phyloP scores from a whole-genome alignment of 2,113 vertebrate species.

The Eulacestoma nigropectus region DNA sequence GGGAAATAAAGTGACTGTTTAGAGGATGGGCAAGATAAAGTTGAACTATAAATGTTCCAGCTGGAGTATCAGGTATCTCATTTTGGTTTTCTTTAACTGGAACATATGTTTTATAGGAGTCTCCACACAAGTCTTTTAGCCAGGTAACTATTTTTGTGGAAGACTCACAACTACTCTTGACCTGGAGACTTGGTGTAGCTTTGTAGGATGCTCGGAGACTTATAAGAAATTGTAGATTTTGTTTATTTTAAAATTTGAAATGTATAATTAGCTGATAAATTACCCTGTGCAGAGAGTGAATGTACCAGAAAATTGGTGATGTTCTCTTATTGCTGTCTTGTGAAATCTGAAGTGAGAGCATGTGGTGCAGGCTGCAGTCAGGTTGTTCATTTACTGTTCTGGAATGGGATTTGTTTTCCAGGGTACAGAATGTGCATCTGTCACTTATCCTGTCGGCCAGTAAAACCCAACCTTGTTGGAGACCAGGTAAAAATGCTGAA shows the following conservation, averaged over 20 bases:
- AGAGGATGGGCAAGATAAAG: background rate
- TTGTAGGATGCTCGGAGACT: background rate
- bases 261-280: background rate
- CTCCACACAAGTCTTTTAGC: background rate
- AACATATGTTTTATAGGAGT: background rate
- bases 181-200: background rate
- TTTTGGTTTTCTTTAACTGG: background rate
- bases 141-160: background rate
- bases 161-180: background rate
- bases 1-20: background rate
- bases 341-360: background rate
- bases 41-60: background rate
- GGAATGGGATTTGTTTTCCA: constrained; percentile 56
- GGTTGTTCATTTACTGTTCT: background rate
- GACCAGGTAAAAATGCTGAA: constrained; percentile 77
- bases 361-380: background rate
- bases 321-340: background rate
- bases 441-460: constrained; percentile 85
- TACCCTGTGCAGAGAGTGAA: background rate
- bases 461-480: constrained; percentile 78
- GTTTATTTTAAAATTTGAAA: background rate
- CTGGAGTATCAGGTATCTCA: background rate
- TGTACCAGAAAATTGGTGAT: background rate
- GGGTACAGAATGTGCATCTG: constrained; percentile 97
- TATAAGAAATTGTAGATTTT: background rate